These are phyloP conservation scores for Brachypteracias leptosomus DNA, from an alignment of 2,113 vertebrate genomes.

Conservation along the genomic window DNA sequence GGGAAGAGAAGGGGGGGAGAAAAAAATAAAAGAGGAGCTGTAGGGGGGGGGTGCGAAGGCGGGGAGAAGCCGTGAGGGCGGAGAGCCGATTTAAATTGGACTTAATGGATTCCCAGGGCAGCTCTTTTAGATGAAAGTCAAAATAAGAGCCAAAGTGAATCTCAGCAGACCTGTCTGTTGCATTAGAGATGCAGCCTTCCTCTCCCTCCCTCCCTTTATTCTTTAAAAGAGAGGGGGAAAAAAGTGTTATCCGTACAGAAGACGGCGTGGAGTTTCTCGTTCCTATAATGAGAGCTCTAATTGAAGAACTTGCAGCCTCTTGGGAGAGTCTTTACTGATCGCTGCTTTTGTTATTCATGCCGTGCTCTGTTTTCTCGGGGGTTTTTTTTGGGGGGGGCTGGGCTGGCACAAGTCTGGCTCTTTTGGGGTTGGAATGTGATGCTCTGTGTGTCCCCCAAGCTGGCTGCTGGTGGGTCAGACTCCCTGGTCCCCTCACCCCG, in stretches of 20 bases:
- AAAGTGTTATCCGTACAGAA: constrained; percentile 48
- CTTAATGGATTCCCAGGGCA: constrained; percentile 67
- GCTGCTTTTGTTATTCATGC: constrained; percentile 50
- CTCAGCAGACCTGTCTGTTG: constrained; percentile 69
- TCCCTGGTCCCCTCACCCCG: background rate
- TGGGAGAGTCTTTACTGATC: constrained; percentile 63
- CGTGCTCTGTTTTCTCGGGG: background rate
- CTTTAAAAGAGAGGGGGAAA: constrained; percentile 25
- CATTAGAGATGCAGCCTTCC: constrained; percentile 57
- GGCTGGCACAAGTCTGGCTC: background rate
- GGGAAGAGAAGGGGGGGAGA: background rate
- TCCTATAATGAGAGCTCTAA: constrained; percentile 70
- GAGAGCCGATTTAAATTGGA: constrained; percentile 61
- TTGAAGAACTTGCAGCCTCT: constrained; percentile 67
- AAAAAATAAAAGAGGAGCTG: no score
- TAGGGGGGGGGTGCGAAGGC: background rate
- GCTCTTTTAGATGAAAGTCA: constrained; percentile 74
- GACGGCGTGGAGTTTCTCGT: constrained; percentile 58
- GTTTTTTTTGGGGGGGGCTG: background rate
- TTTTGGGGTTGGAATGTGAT: accelerated
- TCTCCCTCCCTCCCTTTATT: constrained; percentile 33
- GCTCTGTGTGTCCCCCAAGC: background rate
- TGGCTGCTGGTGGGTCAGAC: background rate
- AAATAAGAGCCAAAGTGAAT: constrained; percentile 72
- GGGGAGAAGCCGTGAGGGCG: constrained; percentile 31